Evolutionary conservation across 2,888 invertebrate genomes (phyloP).

Genomic region (Heteromurus nitidus): DNA sequence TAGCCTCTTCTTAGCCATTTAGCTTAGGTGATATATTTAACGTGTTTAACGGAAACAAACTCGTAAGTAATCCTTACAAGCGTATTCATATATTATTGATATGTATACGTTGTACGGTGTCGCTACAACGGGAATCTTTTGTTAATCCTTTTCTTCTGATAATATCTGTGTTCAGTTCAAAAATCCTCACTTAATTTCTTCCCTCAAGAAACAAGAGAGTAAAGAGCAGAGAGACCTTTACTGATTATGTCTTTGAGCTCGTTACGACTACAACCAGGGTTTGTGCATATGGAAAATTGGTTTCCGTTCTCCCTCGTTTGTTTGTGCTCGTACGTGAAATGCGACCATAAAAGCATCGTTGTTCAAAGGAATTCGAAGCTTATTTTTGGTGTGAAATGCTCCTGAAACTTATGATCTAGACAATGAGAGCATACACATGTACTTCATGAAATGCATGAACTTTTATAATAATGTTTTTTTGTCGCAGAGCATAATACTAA

Average conservation of each 20-base stretch:
- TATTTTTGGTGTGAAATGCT: constrained; percentile 23
- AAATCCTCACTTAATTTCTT: not conserved
- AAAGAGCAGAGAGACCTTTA: too few species aligned
- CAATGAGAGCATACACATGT: not conserved
- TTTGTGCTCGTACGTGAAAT: constrained; percentile 44
- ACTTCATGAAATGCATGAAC: not conserved
- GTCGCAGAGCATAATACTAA: not conserved
- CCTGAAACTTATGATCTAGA: not conserved
- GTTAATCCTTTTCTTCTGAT: not conserved
- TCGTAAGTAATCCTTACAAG: too few species aligned
- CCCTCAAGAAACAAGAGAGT: not conserved
- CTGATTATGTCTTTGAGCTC: not conserved
- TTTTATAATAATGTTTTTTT: constrained; percentile 1
- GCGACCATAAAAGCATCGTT: constrained; percentile 52
- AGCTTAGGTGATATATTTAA: too few species aligned
- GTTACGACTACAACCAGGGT: not conserved
- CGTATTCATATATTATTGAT: too few species aligned
- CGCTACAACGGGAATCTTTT: too few species aligned
- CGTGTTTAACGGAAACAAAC: too few species aligned
- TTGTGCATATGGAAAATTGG: constrained; percentile 22
- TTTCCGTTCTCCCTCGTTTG: constrained; percentile 36
- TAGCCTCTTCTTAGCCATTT: too few species aligned
- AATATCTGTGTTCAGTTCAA: not conserved
- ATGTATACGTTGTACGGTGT: too few species aligned
- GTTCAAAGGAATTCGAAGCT: not conserved